Base-by-base conservation (phyloP, 1,140 invertebrate species). In the Musca vetustissima region DNA sequence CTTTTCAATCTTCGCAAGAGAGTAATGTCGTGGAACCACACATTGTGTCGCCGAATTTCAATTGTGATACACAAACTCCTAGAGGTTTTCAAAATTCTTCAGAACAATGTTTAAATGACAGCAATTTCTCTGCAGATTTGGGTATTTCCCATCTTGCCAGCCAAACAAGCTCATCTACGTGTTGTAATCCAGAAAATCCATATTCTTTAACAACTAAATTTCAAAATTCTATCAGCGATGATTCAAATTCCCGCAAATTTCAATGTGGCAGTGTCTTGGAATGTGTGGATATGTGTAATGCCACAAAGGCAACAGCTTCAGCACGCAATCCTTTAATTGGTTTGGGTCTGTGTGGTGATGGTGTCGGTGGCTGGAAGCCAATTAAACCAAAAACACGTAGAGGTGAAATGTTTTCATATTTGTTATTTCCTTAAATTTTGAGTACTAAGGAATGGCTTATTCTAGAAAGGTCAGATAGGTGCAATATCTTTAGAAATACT, bases 241-340 rank as follows among this genome's bases (percentile, higher is more conserved):
- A 19, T 53, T 13, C 43, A 64, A 19, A 28, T 28, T 21, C 47
- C 8, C n/a, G 15, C 4, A 28, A 59, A 2, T 17, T 6, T 21
- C 57, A 66, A 48, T 49, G 36, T 43, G 36, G 36, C 13, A 48
- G 24, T 22, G 36, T n/a, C 21, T 43, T 15, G 22, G 32, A 48
- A 1, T 13, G 15, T 66, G 61, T 32, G 25, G 36, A 64, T 36
- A 21, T 8, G 4, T 0, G 6, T 19, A 21, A 52, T 11, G 21
- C 36, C 1, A 8, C 32, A 36, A 21, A 13, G 6, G 25, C 48
- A 17, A 59, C 43, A 17, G 64, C 52, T 25, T 19, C 47, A 14
- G 64, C 70, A 4, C 76, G 78, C 17, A 80, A 80, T 65, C 78
- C 78, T 1, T 78, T 80, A 19, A 80, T 78, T 0, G 78, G 78